Conservation (phyloP, 2,888 invertebrate species). For the Nasonovia ribisnigri region DNA sequence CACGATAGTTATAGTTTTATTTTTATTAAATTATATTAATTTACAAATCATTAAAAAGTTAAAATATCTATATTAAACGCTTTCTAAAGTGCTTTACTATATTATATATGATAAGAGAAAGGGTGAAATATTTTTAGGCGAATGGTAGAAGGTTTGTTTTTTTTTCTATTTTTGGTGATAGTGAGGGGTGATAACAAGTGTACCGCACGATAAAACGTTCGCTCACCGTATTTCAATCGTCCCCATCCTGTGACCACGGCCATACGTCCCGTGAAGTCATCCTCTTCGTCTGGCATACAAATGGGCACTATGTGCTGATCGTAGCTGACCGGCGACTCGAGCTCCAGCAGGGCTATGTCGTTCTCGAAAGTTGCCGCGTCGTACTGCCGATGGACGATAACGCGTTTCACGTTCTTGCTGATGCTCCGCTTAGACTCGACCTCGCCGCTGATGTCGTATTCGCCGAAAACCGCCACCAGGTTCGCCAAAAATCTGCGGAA, state of each 20-base stretch:
- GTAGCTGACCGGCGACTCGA: conserved; percentile 85
- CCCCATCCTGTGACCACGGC: conserved; percentile 96
- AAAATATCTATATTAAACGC: not conserved
- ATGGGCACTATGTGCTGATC: conserved; percentile 93
- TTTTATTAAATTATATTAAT: not conserved
- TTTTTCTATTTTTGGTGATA: not conserved
- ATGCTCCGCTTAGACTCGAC: conserved; percentile 82
- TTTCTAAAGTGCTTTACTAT: not conserved
- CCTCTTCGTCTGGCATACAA: conserved; percentile 84
- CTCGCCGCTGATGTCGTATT: conserved; percentile 90
- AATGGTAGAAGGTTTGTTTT: not conserved
- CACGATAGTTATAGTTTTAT: not conserved
- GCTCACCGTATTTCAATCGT: conserved; percentile 84
- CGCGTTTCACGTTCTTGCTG: conserved; percentile 86
- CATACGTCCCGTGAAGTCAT: conserved; percentile 87
- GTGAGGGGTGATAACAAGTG: not conserved
- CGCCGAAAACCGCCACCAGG: conserved; percentile 90
- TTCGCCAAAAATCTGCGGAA: conserved; percentile 84
- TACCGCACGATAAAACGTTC: not conserved
- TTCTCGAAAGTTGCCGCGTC: conserved; percentile 93
- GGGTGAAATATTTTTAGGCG: not conserved
- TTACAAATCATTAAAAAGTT: not conserved
- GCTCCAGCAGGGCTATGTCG: conserved; percentile 87
- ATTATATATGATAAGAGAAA: not conserved
- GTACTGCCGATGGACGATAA: conserved; percentile 89